phyloP scores from a whole-genome alignment of 2,113 vertebrate species.

The Ardeotis arabs region DNA sequence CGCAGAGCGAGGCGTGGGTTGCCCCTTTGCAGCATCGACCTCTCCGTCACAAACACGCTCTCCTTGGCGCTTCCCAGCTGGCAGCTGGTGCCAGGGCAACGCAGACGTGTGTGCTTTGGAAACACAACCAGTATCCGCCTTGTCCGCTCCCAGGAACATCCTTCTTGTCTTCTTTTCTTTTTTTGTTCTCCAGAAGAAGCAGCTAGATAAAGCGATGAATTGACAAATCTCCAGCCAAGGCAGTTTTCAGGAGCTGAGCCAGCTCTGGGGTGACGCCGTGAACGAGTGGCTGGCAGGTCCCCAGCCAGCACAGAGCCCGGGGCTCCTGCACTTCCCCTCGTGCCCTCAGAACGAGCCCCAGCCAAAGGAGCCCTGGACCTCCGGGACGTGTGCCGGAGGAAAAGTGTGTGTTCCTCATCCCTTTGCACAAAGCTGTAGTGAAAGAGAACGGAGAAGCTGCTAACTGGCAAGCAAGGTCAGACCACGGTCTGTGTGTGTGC shows the following conservation, averaged over 20 bases:
- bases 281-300: not conserved
- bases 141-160: not conserved
- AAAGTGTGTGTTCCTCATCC: not conserved
- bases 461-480: too few relatives aligned
- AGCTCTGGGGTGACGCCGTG: too few relatives aligned
- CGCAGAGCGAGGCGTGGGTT: not conserved
- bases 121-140: not conserved
- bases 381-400: not conserved
- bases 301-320: not conserved
- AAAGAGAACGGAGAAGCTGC: not conserved
- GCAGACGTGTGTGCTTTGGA: not conserved
- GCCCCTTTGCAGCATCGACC: not conserved
- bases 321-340: rapidly evolving
- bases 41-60: rapidly evolving
- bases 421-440: not conserved
- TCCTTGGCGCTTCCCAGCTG: not conserved
- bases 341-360: not conserved
- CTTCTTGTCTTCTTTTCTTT: rapidly evolving
- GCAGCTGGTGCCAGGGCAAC: too few relatives aligned
- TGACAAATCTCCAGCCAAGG: not conserved
- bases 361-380: not conserved
- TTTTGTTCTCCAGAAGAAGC: not conserved
- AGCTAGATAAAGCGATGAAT: not conserved
- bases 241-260: not conserved
- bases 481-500: rapidly evolving